Conservation (phyloP, 2,113 vertebrate genomes). For the Vulpes ferrilata region DNA sequence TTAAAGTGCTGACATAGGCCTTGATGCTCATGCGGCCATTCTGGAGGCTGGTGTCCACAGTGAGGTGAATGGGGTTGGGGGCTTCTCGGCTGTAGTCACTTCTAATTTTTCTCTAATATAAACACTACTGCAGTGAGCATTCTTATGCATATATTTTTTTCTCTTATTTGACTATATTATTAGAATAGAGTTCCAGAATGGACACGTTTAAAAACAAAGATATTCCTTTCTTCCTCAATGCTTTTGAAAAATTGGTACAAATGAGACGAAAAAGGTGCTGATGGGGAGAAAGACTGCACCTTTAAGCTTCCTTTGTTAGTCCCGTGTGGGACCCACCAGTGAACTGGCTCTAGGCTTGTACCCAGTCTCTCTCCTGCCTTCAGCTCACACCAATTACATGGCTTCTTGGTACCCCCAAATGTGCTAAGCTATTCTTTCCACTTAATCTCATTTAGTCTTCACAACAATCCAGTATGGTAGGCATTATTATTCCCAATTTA, state of each 20-base stretch:
- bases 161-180: slow-evolving; percentile 42
- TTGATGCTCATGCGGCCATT: no score
- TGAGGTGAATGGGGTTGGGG: no score
- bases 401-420: not conserved
- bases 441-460: not conserved
- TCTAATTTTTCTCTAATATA: slow-evolving; percentile 30
- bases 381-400: not conserved
- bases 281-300: not conserved
- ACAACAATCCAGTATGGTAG: not conserved
- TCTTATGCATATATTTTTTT: slow-evolving; percentile 28
- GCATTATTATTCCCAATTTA: not conserved
- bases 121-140: slow-evolving; percentile 1
- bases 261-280: not conserved
- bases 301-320: not conserved
- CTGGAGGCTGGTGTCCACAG: no score
- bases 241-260: slow-evolving; percentile 26
- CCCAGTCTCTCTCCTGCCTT: not conserved
- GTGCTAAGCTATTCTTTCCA: not conserved
- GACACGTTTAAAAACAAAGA: not conserved
- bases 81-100: no score
- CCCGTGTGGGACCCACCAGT: not conserved
- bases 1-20: no score
- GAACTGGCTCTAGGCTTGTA: not conserved
- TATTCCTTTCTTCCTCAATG: not conserved
- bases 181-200: slow-evolving; percentile 50